Conservation (phyloP, 1,140 invertebrate genomes). For the Himalopsyche phryganea region DNA sequence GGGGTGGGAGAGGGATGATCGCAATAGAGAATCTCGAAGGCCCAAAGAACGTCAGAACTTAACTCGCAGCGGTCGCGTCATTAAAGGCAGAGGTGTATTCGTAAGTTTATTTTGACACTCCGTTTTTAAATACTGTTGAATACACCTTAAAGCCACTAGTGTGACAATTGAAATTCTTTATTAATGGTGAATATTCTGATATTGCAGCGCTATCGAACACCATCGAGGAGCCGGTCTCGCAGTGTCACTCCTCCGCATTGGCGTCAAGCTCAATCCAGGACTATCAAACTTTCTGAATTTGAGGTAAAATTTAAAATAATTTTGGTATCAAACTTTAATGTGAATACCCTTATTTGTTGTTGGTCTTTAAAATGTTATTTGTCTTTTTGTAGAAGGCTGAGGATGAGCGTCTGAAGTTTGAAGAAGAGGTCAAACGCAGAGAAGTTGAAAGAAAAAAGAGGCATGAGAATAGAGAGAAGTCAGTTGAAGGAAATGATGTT, state of each 20-base stretch:
- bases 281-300: conserved; percentile 77
- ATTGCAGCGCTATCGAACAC: conserved; percentile 75
- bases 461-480: conserved; percentile 52
- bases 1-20: conserved; percentile 20
- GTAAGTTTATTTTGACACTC: conserved; percentile 58
- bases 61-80: conserved; percentile 73
- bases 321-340: background rate
- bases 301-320: conserved; percentile 53
- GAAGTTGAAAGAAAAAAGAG: conserved; percentile 58
- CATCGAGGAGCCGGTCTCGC: conserved; percentile 75
- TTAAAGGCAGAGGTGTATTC: conserved; percentile 85
- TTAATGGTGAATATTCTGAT: conserved; percentile 3
- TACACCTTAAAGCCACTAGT: too few species aligned
- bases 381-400: conserved; percentile 57
- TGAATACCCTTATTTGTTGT: too few species aligned
- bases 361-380: conserved; percentile 11
- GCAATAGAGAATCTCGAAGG: conserved; percentile 38
- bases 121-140: too few species aligned
- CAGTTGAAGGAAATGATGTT: conserved; percentile 27
- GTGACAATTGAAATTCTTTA: too few species aligned
- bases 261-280: conserved; percentile 78
- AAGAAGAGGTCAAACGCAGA: conserved; percentile 60
- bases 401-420: conserved; percentile 57
- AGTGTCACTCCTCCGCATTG: conserved; percentile 87
- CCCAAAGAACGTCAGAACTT: conserved; percentile 51